Conservation (phyloP, 1,140 invertebrate species). For the Euglossa dilemma region DNA sequence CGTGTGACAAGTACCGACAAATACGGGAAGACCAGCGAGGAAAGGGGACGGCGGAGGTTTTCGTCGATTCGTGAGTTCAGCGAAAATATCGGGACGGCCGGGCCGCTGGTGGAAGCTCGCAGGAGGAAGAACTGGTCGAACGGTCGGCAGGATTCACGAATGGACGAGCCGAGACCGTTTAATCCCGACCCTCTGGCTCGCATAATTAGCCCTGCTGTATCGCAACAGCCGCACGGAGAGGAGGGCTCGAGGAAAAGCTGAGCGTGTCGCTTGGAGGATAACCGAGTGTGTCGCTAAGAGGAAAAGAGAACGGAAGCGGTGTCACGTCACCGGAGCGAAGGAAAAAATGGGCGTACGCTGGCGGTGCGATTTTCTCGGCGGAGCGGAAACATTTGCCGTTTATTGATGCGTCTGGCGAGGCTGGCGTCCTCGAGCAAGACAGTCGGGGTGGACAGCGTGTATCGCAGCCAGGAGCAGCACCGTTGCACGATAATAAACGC, state of each 20-base stretch:
- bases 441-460: conserved; percentile 7
- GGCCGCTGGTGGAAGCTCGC: too few species aligned
- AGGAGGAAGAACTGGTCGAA: background rate
- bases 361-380: conserved; percentile 9
- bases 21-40: conserved; percentile 37
- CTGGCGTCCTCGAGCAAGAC: conserved; percentile 33
- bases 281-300: too few species aligned
- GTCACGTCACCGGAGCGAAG: conserved; percentile 15
- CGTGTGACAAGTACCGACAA: conserved; percentile 52
- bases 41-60: conserved; percentile 49
- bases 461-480: conserved; percentile 28
- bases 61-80: conserved; percentile 56
- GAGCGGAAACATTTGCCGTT: conserved; percentile 15
- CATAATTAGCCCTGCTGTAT: conserved; percentile 63
- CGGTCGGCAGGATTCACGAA: conserved; percentile 58
- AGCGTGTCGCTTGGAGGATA: background rate
- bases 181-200: conserved; percentile 65
- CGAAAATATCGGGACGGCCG: conserved; percentile 12
- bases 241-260: conserved; percentile 24
- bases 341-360: conserved; percentile 42
- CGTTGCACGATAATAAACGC: conserved; percentile 34
- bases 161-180: conserved; percentile 66
- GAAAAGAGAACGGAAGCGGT: conserved; percentile 29
- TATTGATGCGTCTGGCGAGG: conserved; percentile 42
- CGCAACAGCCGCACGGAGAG: conserved; percentile 39